Evolutionary conservation across 2,888 invertebrate species (phyloP), one percentile per base, ranked within the genome.

Genomic region (Venusia cambrica): DNA sequence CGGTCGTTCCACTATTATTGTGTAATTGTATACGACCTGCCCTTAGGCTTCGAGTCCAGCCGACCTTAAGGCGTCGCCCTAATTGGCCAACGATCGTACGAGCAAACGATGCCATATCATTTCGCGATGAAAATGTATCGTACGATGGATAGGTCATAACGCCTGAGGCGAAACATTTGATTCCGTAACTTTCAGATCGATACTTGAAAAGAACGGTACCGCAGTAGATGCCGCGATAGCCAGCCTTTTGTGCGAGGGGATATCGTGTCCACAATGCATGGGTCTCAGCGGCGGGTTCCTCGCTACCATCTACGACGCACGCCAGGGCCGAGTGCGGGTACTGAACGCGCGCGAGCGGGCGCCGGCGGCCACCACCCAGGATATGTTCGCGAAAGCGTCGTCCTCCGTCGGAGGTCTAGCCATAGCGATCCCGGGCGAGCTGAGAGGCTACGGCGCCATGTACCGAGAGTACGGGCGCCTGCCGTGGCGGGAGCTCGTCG

Each of bases 211-310:
- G 59, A 91, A 91, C 49, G 95, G 96, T 1, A 89, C 92, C 0
- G 96, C 95, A 0, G 93, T 94, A 2, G 97, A 97, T 67, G 94
- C 96, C 0, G 93, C 95, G 0, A 93, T 97, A 54, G 95, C 96
- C 0, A 90, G 94, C 0, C 69, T 96, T 22, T 90, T 97, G 54
- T 97, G 97, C 71, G 94, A 96, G 67, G 97, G 97, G 0, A 88
- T 96, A 2, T 90, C 93, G 2, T 92, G 95, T 67, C 91, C 94
- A 2, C 96, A 97, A 72, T 85, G 94, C 56, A 94, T 93, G 92
- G 97, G 97, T 0, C 77, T 97, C 2, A 97, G 97, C 2, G 97
- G 97, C 21, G 97, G 97, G 5, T 97, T 97, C 74, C 79, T 97
- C 14, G 92, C 95, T 74, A 94, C 94, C 0, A 89, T 95, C 34